A percentile compares a stretch with the other conserved stretches of the same genome.
Evolutionary conservation across 2,113 vertebrate species (phyloP).

Genomic region (Hippotragus niger): DNA sequence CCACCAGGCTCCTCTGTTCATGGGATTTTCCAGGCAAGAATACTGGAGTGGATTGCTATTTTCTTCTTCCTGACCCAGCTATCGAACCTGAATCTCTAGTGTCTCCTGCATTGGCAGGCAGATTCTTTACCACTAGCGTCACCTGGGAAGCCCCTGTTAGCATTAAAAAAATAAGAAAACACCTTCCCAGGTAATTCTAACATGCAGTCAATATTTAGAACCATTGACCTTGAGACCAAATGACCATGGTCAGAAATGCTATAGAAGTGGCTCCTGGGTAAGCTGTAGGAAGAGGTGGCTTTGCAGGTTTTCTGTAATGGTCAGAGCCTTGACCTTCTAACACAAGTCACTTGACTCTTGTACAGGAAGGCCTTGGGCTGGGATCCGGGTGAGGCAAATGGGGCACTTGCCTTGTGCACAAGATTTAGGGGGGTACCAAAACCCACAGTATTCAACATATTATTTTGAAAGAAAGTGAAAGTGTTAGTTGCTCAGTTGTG

Average conservation of each 20-base stretch:
- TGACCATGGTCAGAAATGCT: neutral
- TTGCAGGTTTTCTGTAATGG: neutral
- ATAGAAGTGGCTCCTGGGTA: neutral
- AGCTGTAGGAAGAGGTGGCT: neutral
- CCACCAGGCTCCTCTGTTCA: neutral
- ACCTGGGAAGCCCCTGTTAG: neutral
- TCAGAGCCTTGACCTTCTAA: neutral
- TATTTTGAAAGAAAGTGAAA: neutral
- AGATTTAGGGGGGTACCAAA: neutral
- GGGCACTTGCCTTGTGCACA: neutral
- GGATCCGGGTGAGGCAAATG: neutral
- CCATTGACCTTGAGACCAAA: neutral
- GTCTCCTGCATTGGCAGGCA: neutral
- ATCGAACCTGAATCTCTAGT: neutral
- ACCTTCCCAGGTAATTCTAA: neutral
- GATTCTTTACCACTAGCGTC: neutral
- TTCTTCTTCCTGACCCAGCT: neutral
- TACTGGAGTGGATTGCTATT: neutral
- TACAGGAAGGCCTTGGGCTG: neutral
- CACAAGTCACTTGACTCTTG: neutral
- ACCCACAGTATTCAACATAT: neutral
- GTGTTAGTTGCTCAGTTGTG: neutral
- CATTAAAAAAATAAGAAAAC: neutral
- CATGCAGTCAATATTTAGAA: neutral
- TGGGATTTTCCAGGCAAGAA: neutral